Percentiles rank a stretch among this genome's conserved stretches.
Conservation (phyloP, 2,113 vertebrate genomes). For the Mungos mungo region DNA sequence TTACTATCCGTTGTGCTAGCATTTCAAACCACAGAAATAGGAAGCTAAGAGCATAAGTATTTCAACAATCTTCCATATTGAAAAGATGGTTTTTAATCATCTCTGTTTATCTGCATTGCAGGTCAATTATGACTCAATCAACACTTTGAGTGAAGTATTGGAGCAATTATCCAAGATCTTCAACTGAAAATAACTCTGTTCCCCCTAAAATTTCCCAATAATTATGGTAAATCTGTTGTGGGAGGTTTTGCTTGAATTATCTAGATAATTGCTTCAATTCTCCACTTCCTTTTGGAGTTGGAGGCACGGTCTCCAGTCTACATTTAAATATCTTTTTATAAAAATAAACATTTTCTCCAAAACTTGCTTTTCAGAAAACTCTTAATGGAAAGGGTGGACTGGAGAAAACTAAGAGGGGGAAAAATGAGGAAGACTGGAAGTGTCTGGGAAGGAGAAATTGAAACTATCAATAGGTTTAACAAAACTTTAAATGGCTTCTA, state of each 20-base stretch:
- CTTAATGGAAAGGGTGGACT: not conserved
- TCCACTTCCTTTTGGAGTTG: slow-evolving; percentile 72
- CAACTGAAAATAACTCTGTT: slow-evolving; percentile 68
- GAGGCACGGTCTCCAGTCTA: slow-evolving; percentile 58
- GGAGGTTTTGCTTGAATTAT: slow-evolving; percentile 79
- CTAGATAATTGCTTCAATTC: slow-evolving; percentile 80
- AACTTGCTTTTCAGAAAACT: slow-evolving; percentile 48
- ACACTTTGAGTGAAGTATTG: slow-evolving; percentile 63
- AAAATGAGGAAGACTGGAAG: not conserved
- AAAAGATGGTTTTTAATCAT: slow-evolving; percentile 42
- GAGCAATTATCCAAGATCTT: slow-evolving; percentile 70
- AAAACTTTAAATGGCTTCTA: slow-evolving; percentile 73
- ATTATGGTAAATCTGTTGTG: slow-evolving; percentile 73
- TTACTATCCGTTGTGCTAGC: slow-evolving; percentile 9
- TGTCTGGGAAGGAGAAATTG: slow-evolving; percentile 27
- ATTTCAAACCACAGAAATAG: slow-evolving; percentile 57
- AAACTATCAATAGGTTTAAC: slow-evolving; percentile 63
- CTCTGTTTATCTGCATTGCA: slow-evolving; percentile 12
- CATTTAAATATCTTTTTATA: slow-evolving; percentile 68
- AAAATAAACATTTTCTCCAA: slow-evolving; percentile 66
- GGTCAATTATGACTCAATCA: slow-evolving; percentile 29
- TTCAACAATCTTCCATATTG: not conserved
- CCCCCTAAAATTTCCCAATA: slow-evolving; percentile 69
- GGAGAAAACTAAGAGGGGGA: not conserved
- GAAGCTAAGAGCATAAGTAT: slow-evolving; percentile 45